Conservation (phyloP, 1,140 invertebrate genomes). For the Bombus ignitus region DNA sequence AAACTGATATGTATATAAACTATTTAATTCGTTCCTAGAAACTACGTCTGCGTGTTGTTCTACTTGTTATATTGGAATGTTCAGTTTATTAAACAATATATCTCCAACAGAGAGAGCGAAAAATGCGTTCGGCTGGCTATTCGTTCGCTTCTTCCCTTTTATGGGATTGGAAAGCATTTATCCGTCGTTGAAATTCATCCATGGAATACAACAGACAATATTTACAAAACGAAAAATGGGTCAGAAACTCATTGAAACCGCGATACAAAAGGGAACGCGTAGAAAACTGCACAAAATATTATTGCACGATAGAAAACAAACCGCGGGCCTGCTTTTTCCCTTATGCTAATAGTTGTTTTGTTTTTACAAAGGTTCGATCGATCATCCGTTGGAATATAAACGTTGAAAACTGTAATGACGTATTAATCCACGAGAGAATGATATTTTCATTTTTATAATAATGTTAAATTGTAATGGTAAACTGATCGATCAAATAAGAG, state of each 20-base stretch:
- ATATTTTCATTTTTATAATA: neutral
- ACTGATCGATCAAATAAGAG: neutral
- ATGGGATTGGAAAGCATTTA: neutral
- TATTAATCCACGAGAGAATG: neutral
- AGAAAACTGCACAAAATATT: neutral
- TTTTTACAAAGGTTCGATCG: no score
- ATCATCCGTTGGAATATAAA: neutral
- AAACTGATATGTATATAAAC: neutral
- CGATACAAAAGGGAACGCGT: neutral
- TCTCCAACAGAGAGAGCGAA: neutral
- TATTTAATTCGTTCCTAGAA: neutral
- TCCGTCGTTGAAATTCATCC: neutral
- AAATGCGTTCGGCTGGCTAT: neutral
- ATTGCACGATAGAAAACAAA: neutral
- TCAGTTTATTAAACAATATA: neutral
- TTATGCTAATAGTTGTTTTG: neutral
- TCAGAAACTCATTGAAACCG: neutral
- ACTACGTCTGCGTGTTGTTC: neutral
- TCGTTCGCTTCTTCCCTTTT: neutral
- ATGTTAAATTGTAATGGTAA: neutral
- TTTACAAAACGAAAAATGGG: constrained; percentile 23
- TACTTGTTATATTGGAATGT: neutral
- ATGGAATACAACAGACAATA: neutral
- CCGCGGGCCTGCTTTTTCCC: no score
- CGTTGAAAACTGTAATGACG: neutral